Conservation (phyloP, 2,113 vertebrate genomes). For the Oreochromis tanganicae region DNA sequence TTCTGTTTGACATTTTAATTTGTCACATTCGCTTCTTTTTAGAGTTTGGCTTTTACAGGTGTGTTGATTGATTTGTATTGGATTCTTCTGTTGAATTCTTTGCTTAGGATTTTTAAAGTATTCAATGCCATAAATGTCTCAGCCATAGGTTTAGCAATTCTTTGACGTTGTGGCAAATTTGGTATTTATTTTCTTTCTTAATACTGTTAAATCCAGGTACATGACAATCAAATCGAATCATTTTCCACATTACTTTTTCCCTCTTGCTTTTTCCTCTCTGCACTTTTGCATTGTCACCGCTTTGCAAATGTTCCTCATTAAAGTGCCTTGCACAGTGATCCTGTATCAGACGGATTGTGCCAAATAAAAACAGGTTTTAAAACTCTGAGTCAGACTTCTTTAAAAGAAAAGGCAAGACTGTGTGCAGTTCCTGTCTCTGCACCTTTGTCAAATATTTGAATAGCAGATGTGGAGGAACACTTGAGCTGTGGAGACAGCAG, state of each 20-base stretch:
- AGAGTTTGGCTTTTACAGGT: neutral
- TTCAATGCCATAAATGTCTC: neutral
- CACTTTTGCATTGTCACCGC: neutral
- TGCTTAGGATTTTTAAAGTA: neutral
- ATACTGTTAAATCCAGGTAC: neutral
- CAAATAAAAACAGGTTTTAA: constrained; percentile 57
- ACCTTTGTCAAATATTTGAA: constrained; percentile 57
- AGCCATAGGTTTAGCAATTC: neutral
- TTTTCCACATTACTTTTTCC: neutral
- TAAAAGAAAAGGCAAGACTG: neutral
- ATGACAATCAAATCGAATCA: constrained; percentile 10
- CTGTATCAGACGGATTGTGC: constrained; percentile 20
- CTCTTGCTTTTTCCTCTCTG: neutral
- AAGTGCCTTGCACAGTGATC: constrained; percentile 30
- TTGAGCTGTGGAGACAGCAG: neutral
- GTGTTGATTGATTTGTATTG: neutral
- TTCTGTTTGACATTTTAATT: neutral
- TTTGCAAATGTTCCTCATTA: neutral
- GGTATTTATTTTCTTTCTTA: constrained; percentile 15
- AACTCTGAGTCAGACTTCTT: neutral
- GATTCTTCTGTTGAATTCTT: constrained; percentile 5
- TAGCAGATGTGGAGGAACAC: neutral
- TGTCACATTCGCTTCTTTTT: neutral
- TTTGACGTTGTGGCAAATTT: neutral
- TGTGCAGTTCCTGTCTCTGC: neutral